These are phyloP conservation scores for Arctocebus calabarensis DNA, from an alignment of 2,797 vertebrate genomes.

Conservation along the genomic window DNA sequence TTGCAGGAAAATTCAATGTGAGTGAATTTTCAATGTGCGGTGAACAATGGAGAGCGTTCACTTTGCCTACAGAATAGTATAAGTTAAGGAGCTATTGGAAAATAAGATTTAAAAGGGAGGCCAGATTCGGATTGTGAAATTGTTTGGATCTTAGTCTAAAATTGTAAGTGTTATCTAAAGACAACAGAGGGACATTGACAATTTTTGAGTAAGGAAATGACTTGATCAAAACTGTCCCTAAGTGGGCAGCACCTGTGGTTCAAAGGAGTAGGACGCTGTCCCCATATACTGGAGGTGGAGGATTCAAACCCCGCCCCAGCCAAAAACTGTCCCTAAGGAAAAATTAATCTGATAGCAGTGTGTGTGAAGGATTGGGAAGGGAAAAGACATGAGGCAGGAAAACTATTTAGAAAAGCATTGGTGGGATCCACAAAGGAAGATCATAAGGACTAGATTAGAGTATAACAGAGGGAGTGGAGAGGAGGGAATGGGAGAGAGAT, in stretches of 20 bases:
- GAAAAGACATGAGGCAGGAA: conserved; percentile 44
- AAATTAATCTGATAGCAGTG: conserved; percentile 50
- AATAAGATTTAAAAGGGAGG: conserved; percentile 49
- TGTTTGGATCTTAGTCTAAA: conserved; percentile 48
- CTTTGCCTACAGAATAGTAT: conserved; percentile 53
- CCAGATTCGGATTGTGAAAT: conserved; percentile 25
- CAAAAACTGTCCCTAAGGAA: conserved; percentile 34
- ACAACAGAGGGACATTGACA: conserved; percentile 32
- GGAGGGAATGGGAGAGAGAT: background rate
- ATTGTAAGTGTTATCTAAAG: conserved; percentile 50
- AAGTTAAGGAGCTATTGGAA: conserved; percentile 23
- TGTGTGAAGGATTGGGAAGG: conserved; percentile 43
- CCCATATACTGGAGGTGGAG: no score
- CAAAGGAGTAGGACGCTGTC: no score
- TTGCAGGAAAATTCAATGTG: background rate
- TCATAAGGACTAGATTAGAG: background rate
- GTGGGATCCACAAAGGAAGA: background rate
- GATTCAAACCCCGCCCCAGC: no score
- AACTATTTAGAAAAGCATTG: conserved; percentile 45
- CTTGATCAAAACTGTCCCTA: conserved; percentile 53
- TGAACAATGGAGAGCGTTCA: conserved; percentile 38
- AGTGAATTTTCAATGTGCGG: no score
- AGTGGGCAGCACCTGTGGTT: background rate
- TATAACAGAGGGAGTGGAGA: background rate
- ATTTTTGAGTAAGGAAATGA: conserved; percentile 51